Base-by-base conservation (phyloP, 2,888 invertebrate species). In the Polyommatus iphigenia region DNA sequence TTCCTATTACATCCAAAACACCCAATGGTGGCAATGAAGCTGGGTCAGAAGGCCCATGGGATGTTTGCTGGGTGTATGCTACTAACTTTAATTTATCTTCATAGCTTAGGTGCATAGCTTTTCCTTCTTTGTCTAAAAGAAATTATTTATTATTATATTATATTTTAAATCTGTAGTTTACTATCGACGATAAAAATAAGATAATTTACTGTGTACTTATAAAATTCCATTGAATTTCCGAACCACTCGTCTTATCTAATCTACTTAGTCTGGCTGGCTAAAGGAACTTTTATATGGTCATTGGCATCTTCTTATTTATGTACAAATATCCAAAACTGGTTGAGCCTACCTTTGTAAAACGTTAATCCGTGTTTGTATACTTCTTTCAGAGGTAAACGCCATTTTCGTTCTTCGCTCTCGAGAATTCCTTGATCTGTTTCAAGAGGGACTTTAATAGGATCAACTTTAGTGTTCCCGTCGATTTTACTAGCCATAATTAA, bases 1-100 rank as follows among this genome's bases (percentile, higher is more conserved):
- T 96, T 1, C 99, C 99, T 82, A 99, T 98, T 0, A 99, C 98
- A 93, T 99, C 99, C 59, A 99, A 91, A 0, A 99, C 98, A 32
- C 99, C 99, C 76, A 99, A 93, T 18, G 97, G 98, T 72, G 98
- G 96, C 7, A 95, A 95, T 77, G 96, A 95, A 77, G 96, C 96
- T 1, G 96, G 91, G 82, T 96, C 95, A 85, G 96, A 96, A 76
- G 97, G 96, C 0, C 99, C 99, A 90, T 98, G 97, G 15, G 95
- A 95, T 10, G 97, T 97, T 95, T 99, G 99, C 87, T 99, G 98
- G 13, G 98, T 98, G 85, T 97, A 97, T 1, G 99, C 99, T 24
- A 99, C 97, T 81, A 99, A 92, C 87, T 97, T 97, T 78, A 99
- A 90, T 87, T 98, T 98, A 87, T 99, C 98, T 90, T 98, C 97